A percentile compares a stretch with the other conserved stretches of the same genome.
phyloP scores from a whole-genome alignment of 2,888 invertebrate genomes.

The Listrodromus nycthemerus region DNA sequence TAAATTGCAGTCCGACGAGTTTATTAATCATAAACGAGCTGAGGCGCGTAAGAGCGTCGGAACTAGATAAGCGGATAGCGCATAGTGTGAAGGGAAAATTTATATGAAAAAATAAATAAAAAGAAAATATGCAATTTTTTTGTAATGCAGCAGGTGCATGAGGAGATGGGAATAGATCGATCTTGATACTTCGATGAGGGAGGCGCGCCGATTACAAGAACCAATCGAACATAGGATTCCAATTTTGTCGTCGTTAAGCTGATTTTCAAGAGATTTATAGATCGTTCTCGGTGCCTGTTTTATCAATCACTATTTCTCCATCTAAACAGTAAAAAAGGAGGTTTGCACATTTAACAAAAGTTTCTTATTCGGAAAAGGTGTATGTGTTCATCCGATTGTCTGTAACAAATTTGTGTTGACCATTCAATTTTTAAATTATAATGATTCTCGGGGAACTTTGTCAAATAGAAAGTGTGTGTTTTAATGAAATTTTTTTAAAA shows the following conservation, averaged over 20 bases:
- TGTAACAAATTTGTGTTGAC: too few species aligned
- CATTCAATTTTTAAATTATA: too few species aligned
- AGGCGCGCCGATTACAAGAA: slow-evolving; percentile 44
- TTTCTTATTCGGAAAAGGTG: background rate
- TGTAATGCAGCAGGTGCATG: slow-evolving; percentile 45
- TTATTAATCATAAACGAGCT: slow-evolving; percentile 69
- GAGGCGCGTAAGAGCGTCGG: slow-evolving; percentile 15
- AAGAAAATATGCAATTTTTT: background rate
- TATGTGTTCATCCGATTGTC: background rate
- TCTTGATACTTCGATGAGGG: slow-evolving; percentile 51
- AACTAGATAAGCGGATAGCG: slow-evolving; percentile 45
- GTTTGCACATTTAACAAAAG: background rate
- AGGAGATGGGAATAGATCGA: slow-evolving; percentile 62
- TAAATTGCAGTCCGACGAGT: slow-evolving; percentile 71
- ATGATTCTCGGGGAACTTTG: too few species aligned
- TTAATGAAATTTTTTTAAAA: too few species aligned
- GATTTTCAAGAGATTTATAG: background rate
- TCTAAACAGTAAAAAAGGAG: background rate
- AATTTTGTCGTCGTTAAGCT: slow-evolving; percentile 9
- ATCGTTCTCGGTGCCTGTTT: background rate
- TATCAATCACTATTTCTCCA: background rate
- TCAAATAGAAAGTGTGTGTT: too few species aligned
- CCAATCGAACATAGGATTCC: slow-evolving; percentile 31
- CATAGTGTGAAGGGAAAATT: slow-evolving; percentile 45
- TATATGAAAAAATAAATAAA: background rate